These are phyloP conservation scores for Eleutherodactylus coqui DNA, from an alignment of 2,797 vertebrate genomes.

Conservation along the genomic window DNA sequence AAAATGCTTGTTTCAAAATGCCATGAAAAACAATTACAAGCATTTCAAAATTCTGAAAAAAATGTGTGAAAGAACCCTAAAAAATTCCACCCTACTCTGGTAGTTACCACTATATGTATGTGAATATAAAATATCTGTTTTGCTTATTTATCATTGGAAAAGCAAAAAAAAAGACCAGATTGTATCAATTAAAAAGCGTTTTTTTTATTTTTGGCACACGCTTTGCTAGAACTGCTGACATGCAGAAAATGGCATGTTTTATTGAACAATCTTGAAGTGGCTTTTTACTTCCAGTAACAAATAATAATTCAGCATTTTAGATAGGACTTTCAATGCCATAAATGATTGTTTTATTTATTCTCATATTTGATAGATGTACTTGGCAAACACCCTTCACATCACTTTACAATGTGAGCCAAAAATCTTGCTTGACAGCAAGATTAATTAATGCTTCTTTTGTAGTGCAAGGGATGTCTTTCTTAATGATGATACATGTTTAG, in stretches of 20 bases:
- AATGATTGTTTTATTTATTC: constrained; percentile 61
- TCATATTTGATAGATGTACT: constrained; percentile 58
- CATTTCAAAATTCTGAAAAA: too few species aligned
- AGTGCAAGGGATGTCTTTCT: constrained; percentile 41
- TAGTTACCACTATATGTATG: too few species aligned
- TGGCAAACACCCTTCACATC: constrained; percentile 58
- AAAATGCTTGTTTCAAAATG: too few species aligned
- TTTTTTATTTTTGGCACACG: constrained; percentile 27
- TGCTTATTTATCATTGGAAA: not conserved
- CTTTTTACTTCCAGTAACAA: constrained; percentile 59
- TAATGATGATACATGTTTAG: constrained; percentile 55
- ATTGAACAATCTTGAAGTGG: constrained; percentile 44
- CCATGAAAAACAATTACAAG: too few species aligned
- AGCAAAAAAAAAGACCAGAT: not conserved
- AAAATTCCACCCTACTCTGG: not conserved
- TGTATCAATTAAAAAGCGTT: not conserved
- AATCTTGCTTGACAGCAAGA: constrained; percentile 50
- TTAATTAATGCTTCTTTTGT: constrained; percentile 58
- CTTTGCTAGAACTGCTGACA: constrained; percentile 46
- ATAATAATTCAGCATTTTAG: constrained; percentile 59
- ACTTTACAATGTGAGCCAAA: constrained; percentile 54
- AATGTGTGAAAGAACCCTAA: too few species aligned
- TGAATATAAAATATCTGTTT: not conserved
- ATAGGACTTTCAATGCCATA: constrained; percentile 48
- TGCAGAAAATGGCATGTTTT: constrained; percentile 53